Conservation (phyloP, 2,888 invertebrate genomes). For the Agriopis leucophaearia region DNA sequence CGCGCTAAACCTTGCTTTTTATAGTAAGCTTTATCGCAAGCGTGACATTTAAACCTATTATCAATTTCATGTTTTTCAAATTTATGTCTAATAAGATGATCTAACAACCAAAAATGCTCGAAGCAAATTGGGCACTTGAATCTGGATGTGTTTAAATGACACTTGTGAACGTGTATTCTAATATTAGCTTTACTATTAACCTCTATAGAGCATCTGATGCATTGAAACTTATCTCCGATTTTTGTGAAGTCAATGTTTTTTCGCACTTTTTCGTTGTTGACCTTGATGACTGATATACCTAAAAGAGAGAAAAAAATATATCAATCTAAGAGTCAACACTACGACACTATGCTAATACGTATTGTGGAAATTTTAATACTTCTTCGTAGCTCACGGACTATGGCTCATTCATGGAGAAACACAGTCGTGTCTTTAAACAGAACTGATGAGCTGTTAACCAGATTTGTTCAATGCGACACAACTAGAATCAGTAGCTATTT, state of each 20-base stretch:
- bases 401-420: too few relatives aligned
- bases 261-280: not conserved
- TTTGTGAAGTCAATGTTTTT: slow-evolving; percentile 8
- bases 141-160: not conserved
- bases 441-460: too few relatives aligned
- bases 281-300: not conserved
- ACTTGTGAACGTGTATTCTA: not conserved
- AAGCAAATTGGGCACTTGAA: not conserved
- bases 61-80: slow-evolving; percentile 52
- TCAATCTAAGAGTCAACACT: too few relatives aligned
- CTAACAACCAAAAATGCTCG: not conserved
- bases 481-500: too few relatives aligned
- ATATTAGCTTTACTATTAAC: not conserved
- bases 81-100: slow-evolving; percentile 51
- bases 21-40: slow-evolving; percentile 39
- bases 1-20: slow-evolving; percentile 45
- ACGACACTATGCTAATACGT: too few relatives aligned
- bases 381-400: too few relatives aligned
- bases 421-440: too few relatives aligned
- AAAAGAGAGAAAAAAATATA: slow-evolving; percentile 3
- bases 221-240: not conserved
- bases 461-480: too few relatives aligned
- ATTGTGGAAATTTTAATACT: too few relatives aligned
- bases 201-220: not conserved
- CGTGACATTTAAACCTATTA: slow-evolving; percentile 47